Conservation (phyloP, 2,888 invertebrate genomes). For the Ichneumon xanthorius region DNA sequence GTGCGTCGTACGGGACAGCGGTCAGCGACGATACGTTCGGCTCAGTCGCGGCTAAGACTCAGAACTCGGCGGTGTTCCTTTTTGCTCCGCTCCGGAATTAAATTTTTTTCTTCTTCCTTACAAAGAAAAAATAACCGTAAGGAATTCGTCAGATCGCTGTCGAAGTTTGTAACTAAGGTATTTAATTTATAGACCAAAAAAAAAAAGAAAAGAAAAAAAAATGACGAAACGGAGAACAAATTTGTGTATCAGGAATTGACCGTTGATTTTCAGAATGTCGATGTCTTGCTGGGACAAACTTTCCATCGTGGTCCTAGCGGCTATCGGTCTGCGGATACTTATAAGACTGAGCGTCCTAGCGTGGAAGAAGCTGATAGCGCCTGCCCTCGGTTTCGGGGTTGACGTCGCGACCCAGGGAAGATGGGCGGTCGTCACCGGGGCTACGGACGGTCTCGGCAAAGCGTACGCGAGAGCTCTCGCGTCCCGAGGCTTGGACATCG, state of each 20-base stretch:
- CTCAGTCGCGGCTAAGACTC: constrained; percentile 55
- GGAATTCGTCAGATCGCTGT: not conserved
- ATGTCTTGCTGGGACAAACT: constrained; percentile 82
- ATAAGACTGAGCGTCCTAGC: constrained; percentile 74
- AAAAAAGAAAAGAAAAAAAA: not conserved
- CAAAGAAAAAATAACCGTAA: not conserved
- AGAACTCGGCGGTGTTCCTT: constrained; percentile 45
- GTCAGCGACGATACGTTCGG: constrained; percentile 30
- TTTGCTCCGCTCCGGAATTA: not conserved
- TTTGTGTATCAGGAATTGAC: not conserved
- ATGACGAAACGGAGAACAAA: not conserved
- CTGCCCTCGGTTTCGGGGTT: constrained; percentile 79
- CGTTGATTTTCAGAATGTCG: constrained; percentile 76
- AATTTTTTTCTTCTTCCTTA: not conserved
- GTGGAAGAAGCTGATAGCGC: constrained; percentile 82
- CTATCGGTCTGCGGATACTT: constrained; percentile 78
- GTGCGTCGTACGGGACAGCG: constrained; percentile 10
- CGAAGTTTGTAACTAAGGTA: not conserved
- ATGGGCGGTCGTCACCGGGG: constrained; percentile 91
- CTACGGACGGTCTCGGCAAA: constrained; percentile 96
- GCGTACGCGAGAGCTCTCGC: constrained; percentile 93
- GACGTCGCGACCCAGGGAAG: constrained; percentile 79
- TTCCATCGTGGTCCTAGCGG: constrained; percentile 78
- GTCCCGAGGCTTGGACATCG: constrained; percentile 90
- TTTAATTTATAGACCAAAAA: not conserved